phyloP scores from a whole-genome alignment of 2,113 vertebrate species.

The Brachirus orientalis region DNA sequence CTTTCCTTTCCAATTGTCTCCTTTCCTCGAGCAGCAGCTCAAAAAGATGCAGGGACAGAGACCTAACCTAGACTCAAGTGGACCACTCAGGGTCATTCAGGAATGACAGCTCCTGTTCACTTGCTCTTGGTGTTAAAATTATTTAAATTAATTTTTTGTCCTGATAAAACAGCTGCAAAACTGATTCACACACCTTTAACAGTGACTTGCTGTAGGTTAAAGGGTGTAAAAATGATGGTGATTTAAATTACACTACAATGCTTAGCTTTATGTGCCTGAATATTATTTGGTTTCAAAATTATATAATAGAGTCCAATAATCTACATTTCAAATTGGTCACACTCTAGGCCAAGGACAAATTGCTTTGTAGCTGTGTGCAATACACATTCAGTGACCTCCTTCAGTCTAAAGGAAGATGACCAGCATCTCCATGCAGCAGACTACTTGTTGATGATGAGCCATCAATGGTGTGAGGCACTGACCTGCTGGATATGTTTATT shows the following conservation, averaged over 20 bases:
- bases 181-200: too few species aligned
- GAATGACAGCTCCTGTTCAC: conserved; percentile 20
- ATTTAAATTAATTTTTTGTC: too few species aligned
- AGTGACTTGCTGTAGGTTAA: not conserved
- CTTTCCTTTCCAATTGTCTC: conserved; percentile 16
- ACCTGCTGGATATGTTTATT: conserved; percentile 19
- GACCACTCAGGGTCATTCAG: too few species aligned
- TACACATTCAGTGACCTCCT: conserved; percentile 2
- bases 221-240: not conserved
- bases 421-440: conserved; percentile 3
- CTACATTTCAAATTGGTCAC: not conserved
- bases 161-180: too few species aligned
- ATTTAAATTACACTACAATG: not conserved
- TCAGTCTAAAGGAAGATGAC: conserved; percentile 6
- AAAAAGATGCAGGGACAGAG: conserved; percentile 10
- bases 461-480: conserved; percentile 47
- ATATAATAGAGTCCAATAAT: too few species aligned
- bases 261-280: too few species aligned
- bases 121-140: not conserved
- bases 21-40: conserved; percentile 5
- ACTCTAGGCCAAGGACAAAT: not conserved
- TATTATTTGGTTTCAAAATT: too few species aligned
- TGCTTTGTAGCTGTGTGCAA: not conserved
- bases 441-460: conserved; percentile 39
- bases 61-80: conserved; percentile 27